Evolutionary conservation across 2,888 invertebrate genomes (phyloP).

Genomic region (Nephrocerus scutellatus): DNA sequence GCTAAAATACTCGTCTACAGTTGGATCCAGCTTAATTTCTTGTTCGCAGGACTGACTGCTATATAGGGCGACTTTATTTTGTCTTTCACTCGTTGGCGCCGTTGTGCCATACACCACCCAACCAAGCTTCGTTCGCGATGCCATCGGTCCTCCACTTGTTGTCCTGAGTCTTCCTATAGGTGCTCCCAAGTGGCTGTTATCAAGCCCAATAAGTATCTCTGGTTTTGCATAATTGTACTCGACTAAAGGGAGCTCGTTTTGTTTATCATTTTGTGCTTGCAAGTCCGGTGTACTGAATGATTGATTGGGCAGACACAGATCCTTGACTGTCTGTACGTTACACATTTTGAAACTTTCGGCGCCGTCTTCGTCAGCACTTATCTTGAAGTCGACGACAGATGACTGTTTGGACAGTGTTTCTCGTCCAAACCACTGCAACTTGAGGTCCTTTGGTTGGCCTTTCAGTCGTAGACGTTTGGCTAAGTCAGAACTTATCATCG

Average conservation of each 20-base stretch:
- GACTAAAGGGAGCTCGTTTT: not conserved
- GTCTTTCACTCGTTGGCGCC: no score
- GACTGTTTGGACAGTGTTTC: no score
- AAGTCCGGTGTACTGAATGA: no score
- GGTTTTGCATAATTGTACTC: not conserved
- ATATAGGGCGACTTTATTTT: no score
- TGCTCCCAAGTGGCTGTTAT: not conserved
- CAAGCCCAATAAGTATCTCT: not conserved
- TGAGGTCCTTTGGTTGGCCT: not conserved
- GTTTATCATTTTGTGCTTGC: no score
- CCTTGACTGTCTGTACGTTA: no score
- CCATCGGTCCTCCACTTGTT: not conserved
- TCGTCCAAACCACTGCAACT: conserved; percentile 1
- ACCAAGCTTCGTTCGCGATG: not conserved
- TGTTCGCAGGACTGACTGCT: no score
- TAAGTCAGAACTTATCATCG: no score
- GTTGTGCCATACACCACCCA: conserved; percentile 1
- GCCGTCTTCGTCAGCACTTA: no score
- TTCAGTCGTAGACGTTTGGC: not conserved
- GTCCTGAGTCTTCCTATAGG: not conserved
- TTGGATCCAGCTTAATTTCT: conserved; percentile 5
- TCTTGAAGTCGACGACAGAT: no score
- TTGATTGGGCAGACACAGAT: no score
- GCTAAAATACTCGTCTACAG: conserved; percentile 2
- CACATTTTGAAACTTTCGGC: no score